phyloP scores from a whole-genome alignment of 2,888 invertebrate genomes.

The Latrodectus elegans region DNA sequence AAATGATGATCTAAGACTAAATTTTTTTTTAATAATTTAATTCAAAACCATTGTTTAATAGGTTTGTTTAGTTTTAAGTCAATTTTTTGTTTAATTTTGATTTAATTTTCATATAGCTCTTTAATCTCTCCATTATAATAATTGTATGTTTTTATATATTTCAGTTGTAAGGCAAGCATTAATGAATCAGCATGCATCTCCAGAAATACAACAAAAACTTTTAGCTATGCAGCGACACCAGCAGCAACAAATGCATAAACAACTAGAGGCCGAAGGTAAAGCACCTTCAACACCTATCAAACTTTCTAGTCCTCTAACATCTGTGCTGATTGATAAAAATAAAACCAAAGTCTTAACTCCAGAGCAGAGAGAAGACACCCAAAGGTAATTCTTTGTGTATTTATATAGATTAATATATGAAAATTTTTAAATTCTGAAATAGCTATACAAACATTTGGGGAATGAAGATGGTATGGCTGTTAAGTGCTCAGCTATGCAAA shows the following conservation, averaged over 20 bases:
- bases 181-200: constrained; percentile 91
- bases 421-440: no score
- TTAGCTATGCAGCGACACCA: constrained; percentile 90
- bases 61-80: no score
- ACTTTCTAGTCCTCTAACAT: constrained; percentile 34
- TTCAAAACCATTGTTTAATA: no score
- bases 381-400: constrained; percentile 72
- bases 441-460: no score
- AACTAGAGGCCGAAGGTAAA: constrained; percentile 72
- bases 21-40: no score
- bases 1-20: no score
- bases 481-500: no score
- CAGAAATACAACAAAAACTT: constrained; percentile 93
- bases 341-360: constrained; percentile 72
- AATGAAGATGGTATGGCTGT: no score
- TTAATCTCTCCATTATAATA: not conserved
- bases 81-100: no score
- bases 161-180: constrained; percentile 93
- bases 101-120: no score
- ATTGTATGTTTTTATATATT: not conserved
- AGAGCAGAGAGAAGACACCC: constrained; percentile 75
- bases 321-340: constrained; percentile 58
- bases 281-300: constrained; percentile 25
- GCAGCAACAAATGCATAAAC: constrained; percentile 78
- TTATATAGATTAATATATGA: no score